Evolutionary conservation across 2,888 invertebrate genomes (phyloP), one percentile per base, ranked within the genome.

Genomic region (Trachelus troglodyta): DNA sequence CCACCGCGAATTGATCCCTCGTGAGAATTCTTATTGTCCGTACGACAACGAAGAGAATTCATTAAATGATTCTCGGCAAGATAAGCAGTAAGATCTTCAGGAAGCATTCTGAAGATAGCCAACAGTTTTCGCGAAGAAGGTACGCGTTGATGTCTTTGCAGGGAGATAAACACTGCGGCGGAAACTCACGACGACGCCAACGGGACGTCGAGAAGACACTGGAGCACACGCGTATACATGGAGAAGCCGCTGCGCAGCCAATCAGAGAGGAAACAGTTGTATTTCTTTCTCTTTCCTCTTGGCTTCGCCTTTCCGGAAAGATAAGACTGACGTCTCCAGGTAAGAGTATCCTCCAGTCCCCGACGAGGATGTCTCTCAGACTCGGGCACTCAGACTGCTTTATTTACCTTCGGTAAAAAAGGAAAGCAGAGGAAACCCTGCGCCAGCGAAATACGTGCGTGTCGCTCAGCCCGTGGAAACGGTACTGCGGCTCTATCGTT

Each of bases 401-500:
- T 56, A 56, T 56, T 56, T 56, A 56, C 56, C 56, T 56, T 23
- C 23, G 56, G 56, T 56, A 56, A 56, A 56, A 40, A 56, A 56
- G 40, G 56, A 56, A 56, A 56, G 56, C 56, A 23, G 9, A 56
- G 56, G 6, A 56, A 56, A 23, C 56, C 2, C 56, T 56, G 56
- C 56, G 9, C 23, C 56, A 56, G 12, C 71, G 71, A 23, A n/a
- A 71, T 31, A 71, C 71, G 71, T 34, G 71, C 6, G 71, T 71
- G 12, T 76, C 81, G 73, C 73, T 77, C 77, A 74, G 81, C 75
- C 80, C 81, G 86, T 87, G 81, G 81, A 85, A 87, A 86, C 86
- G 87, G 86, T 87, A 89, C 89, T 89, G 89, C 89, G 87, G 87
- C 84, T 86, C 83, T 83, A 3, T 71, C 12, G 0, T 71, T 76